phyloP scores from a whole-genome alignment of 2,888 invertebrate genomes.

The Cerceris rybyensis region DNA sequence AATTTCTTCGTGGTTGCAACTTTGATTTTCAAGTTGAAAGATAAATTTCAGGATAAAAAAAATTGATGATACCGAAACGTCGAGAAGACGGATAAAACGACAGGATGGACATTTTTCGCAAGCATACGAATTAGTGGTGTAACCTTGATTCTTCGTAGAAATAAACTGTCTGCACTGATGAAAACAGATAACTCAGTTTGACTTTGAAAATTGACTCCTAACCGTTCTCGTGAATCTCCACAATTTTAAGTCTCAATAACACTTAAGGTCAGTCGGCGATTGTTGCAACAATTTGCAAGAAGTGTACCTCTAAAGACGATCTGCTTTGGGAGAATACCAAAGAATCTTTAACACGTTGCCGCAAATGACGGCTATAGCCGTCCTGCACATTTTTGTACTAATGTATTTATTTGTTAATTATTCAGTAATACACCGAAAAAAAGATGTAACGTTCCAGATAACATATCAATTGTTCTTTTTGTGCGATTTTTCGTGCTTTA shows the following conservation, averaged over 20 bases:
- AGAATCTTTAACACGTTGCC: background rate
- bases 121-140: conserved; percentile 38
- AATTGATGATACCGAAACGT: too few species aligned
- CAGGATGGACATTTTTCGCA: background rate
- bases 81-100: background rate
- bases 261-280: conserved; percentile 33
- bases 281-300: conserved; percentile 15
- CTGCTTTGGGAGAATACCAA: background rate
- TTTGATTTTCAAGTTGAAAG: too few species aligned
- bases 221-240: conserved; percentile 35
- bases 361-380: too few species aligned
- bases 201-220: conserved; percentile 34
- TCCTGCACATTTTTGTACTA: too few species aligned
- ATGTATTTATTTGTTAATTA: too few species aligned
- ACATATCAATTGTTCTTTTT: too few species aligned
- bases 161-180: conserved; percentile 39
- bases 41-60: too few species aligned
- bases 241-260: conserved; percentile 38
- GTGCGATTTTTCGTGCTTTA: too few species aligned
- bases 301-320: background rate
- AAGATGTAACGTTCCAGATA: too few species aligned
- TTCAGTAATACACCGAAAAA: too few species aligned
- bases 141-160: conserved; percentile 49
- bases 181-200: conserved; percentile 38
- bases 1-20: background rate